phyloP scores from a whole-genome alignment of 2,113 vertebrate genomes.

The Nematolebias whitei region DNA sequence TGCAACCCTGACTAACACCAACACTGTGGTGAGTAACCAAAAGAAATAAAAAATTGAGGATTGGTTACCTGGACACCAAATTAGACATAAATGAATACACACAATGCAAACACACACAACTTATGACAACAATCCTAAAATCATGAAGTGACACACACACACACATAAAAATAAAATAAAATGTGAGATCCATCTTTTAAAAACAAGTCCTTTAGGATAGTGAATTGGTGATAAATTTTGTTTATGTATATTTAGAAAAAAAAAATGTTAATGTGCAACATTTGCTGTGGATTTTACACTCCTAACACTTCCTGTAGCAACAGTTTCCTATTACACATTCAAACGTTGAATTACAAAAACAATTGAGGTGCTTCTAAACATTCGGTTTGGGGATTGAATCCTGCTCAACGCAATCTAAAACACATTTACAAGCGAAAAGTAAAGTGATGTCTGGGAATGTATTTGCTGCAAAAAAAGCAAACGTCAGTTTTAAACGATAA shows the following conservation, averaged over 20 bases:
- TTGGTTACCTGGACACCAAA: too few species aligned
- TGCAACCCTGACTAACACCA: too few species aligned
- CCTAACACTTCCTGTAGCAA: conserved; percentile 5
- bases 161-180: too few species aligned
- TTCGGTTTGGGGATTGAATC: conserved; percentile 25
- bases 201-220: too few species aligned
- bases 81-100: too few species aligned
- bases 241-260: conserved; percentile 10
- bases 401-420: conserved; percentile 4
- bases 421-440: neutral
- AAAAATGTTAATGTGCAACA: neutral
- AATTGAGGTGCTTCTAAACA: conserved; percentile 9
- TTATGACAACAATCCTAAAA: too few species aligned
- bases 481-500: conserved; percentile 26
- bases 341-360: conserved; percentile 27
- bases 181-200: too few species aligned
- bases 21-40: too few species aligned
- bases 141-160: too few species aligned
- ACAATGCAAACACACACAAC: too few species aligned
- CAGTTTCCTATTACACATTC: conserved; percentile 7
- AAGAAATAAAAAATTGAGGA: too few species aligned
- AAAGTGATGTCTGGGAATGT: conserved; percentile 26
- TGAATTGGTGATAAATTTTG: neutral
- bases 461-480: conserved; percentile 25
- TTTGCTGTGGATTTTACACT: conserved; percentile 2